Conservation (phyloP, 2,888 invertebrate species). For the Xylota sylvarum region DNA sequence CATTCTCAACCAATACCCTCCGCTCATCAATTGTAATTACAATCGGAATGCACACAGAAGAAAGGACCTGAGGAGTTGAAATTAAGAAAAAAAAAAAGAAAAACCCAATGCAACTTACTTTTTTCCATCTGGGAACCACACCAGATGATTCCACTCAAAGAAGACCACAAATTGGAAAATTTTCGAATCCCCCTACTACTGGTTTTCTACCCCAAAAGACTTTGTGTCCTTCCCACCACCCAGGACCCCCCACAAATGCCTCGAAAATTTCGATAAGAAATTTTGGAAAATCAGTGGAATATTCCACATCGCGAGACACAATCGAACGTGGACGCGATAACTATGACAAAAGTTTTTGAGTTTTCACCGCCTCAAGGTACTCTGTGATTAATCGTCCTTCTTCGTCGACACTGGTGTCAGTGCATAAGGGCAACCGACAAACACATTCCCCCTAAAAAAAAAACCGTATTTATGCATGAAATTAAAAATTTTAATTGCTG, state of each 20-base stretch:
- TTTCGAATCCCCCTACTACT: slow-evolving; percentile 19
- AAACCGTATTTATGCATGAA: slow-evolving; percentile 71
- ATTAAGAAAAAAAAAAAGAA: neutral
- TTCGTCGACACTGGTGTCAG: slow-evolving; percentile 16
- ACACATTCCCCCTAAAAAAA: neutral
- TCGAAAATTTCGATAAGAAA: slow-evolving; percentile 57
- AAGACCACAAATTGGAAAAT: slow-evolving; percentile 71
- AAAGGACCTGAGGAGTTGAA: neutral
- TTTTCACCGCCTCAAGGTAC: slow-evolving; percentile 66
- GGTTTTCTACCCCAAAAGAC: slow-evolving; percentile 2
- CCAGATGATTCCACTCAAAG: slow-evolving; percentile 70
- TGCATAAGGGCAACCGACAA: slow-evolving; percentile 22
- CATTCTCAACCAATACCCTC: slow-evolving; percentile 2
- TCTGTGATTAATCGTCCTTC: slow-evolving; percentile 67
- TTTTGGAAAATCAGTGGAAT: slow-evolving; percentile 59
- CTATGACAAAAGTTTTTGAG: slow-evolving; percentile 74
- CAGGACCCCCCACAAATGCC: too few relatives aligned
- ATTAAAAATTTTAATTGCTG: slow-evolving; percentile 74
- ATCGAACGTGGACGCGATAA: slow-evolving; percentile 73
- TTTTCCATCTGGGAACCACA: slow-evolving; percentile 59
- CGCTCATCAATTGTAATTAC: slow-evolving; percentile 72
- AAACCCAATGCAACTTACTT: slow-evolving; percentile 47
- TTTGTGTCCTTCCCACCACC: neutral
- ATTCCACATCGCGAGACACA: slow-evolving; percentile 48
- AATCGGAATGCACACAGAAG: slow-evolving; percentile 57